Conservation (phyloP, 2,113 vertebrate species). For the Centropus bengalensis region DNA sequence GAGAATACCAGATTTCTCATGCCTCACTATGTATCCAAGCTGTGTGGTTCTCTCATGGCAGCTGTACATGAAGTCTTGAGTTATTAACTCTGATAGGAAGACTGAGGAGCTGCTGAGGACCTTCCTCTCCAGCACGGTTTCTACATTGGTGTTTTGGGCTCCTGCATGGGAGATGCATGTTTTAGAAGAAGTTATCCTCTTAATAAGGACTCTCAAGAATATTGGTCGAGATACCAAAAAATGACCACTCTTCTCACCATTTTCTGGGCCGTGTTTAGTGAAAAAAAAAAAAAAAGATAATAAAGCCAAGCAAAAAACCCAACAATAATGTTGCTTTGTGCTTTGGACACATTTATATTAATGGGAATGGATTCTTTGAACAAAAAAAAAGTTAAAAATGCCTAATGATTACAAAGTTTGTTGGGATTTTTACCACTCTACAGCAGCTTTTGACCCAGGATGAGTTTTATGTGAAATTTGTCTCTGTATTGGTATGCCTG, state of each 20-base stretch:
- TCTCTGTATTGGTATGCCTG: not conserved
- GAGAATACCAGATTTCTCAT: conserved; percentile 9
- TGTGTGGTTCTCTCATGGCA: not conserved
- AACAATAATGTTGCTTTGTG: rapidly evolving
- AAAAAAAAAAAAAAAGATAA: not conserved
- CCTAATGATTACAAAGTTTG: not conserved
- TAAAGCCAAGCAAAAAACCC: not conserved
- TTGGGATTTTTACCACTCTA: not conserved
- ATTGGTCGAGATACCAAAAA: not conserved
- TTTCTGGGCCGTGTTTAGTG: not conserved
- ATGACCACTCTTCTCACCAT: not conserved
- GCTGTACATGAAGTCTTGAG: not conserved
- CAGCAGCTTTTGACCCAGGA: not conserved
- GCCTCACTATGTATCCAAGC: not conserved
- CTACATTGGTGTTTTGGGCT: not conserved
- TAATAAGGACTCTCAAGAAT: not conserved
- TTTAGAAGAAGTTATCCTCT: not conserved
- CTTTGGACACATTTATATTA: not conserved
- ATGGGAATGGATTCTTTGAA: not conserved
- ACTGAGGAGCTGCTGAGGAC: not conserved
- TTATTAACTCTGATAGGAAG: conserved; percentile 37
- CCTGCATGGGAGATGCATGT: not conserved
- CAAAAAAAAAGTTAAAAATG: too few species aligned
- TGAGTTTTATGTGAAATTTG: not conserved
- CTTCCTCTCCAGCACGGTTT: not conserved